Percentiles rank a stretch among this genome's conserved stretches.
These are phyloP conservation scores for Microcaecilia unicolor DNA, from an alignment of 2,797 vertebrate genomes.

Conservation along the genomic window DNA sequence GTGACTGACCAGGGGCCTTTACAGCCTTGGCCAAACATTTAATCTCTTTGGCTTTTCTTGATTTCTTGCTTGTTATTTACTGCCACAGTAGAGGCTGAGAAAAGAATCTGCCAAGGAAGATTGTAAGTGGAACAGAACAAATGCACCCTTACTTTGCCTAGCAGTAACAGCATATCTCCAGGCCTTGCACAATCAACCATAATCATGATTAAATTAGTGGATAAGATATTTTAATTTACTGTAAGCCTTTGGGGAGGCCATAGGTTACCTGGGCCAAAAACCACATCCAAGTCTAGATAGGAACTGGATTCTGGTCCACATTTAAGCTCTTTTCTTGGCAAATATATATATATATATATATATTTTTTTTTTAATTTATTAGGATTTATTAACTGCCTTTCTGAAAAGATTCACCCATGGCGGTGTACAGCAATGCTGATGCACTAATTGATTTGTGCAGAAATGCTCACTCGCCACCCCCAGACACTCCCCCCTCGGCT, in stretches of 20 bases:
- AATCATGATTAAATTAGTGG: conserved; percentile 23
- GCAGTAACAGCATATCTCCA: conserved; percentile 6
- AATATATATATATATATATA: background rate
- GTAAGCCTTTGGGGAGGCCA: too few relatives aligned
- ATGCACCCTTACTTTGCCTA: conserved; percentile 13
- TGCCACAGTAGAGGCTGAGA: conserved; percentile 18
- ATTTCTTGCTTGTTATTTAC: conserved; percentile 11
- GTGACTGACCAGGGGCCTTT: too few relatives aligned
- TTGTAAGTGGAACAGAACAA: conserved; percentile 9
- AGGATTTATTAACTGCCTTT: too few relatives aligned
- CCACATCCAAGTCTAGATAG: too few relatives aligned
- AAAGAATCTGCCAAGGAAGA: conserved; percentile 22
- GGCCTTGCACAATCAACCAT: conserved; percentile 21
- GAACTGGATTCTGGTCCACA: background rate
- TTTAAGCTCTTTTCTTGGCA: conserved; percentile 4
- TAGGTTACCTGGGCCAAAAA: too few relatives aligned
- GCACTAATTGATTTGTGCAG: too few relatives aligned
- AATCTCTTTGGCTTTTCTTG: conserved; percentile 4
- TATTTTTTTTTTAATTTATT: too few relatives aligned
- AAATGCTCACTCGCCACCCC: too few relatives aligned
- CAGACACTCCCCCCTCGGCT: too few relatives aligned
- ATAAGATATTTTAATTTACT: conserved; percentile 9
- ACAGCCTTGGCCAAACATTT: too few relatives aligned
- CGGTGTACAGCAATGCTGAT: too few relatives aligned
- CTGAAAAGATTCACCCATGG: too few relatives aligned